Evolutionary conservation across 2,113 vertebrate genomes (phyloP).

Genomic region (Aphyosemion australe): DNA sequence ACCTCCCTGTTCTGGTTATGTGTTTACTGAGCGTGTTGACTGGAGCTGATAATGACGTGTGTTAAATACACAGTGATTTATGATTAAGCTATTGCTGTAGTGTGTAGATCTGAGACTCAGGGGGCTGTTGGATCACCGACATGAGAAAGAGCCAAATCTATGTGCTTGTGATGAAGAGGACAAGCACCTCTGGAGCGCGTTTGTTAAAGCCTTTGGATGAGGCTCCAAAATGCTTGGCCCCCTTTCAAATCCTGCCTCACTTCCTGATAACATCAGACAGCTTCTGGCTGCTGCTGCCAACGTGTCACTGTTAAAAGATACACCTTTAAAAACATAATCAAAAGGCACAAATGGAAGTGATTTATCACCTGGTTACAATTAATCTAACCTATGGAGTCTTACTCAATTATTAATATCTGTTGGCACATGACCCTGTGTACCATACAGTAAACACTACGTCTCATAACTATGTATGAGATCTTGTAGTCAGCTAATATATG

Average conservation of each 20-base stretch:
- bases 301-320: conserved; percentile 36
- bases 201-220: conserved; percentile 50
- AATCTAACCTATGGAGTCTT: conserved; percentile 55
- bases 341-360: conserved; percentile 28
- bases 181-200: conserved; percentile 39
- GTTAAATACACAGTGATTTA: conserved; percentile 42
- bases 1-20: neutral
- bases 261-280: conserved; percentile 45
- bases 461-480: conserved; percentile 68
- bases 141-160: conserved; percentile 42
- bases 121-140: conserved; percentile 35
- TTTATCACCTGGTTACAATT: conserved; percentile 47
- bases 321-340: conserved; percentile 12
- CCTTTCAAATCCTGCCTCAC: conserved; percentile 40
- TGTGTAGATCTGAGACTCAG: conserved; percentile 40
- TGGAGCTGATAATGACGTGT: conserved; percentile 6
- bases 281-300: conserved; percentile 38
- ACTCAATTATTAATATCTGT: conserved; percentile 66
- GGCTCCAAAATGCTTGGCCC: conserved; percentile 45
- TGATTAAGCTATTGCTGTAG: conserved; percentile 17
- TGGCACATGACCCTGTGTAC: conserved; percentile 56
- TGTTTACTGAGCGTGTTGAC: conserved; percentile 28
- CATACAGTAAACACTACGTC: conserved; percentile 62
- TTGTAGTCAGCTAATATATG: conserved; percentile 57
- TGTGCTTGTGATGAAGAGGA: conserved; percentile 37